Evolutionary conservation across 2,888 invertebrate genomes (phyloP).

Genomic region (Idaea straminata): DNA sequence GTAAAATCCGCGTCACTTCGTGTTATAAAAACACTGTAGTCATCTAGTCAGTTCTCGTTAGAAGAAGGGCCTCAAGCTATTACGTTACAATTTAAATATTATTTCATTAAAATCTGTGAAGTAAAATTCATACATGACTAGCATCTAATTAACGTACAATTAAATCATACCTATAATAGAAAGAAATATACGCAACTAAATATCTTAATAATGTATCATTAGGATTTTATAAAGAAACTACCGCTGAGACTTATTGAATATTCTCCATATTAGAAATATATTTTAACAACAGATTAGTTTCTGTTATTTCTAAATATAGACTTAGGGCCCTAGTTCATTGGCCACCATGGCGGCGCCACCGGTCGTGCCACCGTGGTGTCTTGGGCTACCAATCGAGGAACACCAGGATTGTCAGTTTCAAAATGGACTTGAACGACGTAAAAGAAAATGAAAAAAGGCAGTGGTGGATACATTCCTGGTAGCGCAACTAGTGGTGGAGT

Average conservation of each 20-base stretch:
- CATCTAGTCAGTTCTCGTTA: constrained; percentile 10
- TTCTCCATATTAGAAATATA: background rate
- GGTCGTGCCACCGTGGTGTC: no score
- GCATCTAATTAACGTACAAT: constrained; percentile 62
- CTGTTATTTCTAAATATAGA: background rate
- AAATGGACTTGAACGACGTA: no score
- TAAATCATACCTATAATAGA: background rate
- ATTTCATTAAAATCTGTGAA: constrained; percentile 62
- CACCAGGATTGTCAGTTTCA: no score
- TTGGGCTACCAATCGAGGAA: no score
- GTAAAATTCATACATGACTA: constrained; percentile 72
- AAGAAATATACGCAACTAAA: background rate
- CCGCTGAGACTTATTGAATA: background rate
- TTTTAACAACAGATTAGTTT: background rate
- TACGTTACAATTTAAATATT: constrained; percentile 52
- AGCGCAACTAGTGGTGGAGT: no score
- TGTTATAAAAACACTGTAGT: background rate
- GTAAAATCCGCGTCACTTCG: background rate
- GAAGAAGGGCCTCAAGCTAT: constrained; percentile 34
- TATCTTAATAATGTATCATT: background rate
- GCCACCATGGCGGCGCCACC: no score
- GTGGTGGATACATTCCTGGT: no score
- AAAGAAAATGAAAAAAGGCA: no score
- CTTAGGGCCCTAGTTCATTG: no score
- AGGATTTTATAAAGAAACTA: background rate